Evolutionary conservation across 2,113 vertebrate species (phyloP), one percentile per base, ranked within the genome.

Genomic region (Zosterops pallidus): DNA sequence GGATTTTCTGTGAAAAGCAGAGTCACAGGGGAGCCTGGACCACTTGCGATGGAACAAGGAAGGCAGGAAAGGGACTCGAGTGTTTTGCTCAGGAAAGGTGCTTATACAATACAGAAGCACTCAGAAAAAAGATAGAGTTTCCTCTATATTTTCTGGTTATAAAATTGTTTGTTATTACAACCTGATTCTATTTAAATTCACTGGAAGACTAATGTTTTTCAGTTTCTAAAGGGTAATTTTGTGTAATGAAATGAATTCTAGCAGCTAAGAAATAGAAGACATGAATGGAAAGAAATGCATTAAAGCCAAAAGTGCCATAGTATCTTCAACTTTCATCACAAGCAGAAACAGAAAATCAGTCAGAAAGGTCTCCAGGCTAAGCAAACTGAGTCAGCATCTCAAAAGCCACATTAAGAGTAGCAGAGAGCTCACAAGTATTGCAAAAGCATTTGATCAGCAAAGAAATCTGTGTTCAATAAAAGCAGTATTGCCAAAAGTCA

Each of bases 311-410:
- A 47, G 9, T 50, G 19, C 50, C 39, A 14, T 44, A 52, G 2
- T 68, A 42, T 65, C 67, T 80, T 60, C 53, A 86, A 39, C 26
- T 90, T 92, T 55, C 12, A 74, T 59, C 42, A 42, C 64, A 83
- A 79, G 50, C 33, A 74, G 56, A 69, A 90, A 74, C 26, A 86
- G 14, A 83, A 93, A 81, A 92, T 63, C n/a, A 78, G 49, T 89
- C 60, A 81, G 35, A 55, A 86, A 94, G 26, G 76, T 29, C 79
- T 95, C 60, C 71, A 95, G 72, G 50, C 18, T 83, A 56, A 90
- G 80, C 8, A 86, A 92, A 86, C 83, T 93, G 92, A 94, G 83
- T 94, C 90, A 94, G 91, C 94, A 92, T 47, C 39, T 95, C 71
- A 92, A 59, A 90, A 90, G 37, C 89, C 68, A 28, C 59, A 47